These are phyloP conservation scores for Tribolium freemani DNA, from an alignment of 2,888 invertebrate species.

Conservation along the genomic window DNA sequence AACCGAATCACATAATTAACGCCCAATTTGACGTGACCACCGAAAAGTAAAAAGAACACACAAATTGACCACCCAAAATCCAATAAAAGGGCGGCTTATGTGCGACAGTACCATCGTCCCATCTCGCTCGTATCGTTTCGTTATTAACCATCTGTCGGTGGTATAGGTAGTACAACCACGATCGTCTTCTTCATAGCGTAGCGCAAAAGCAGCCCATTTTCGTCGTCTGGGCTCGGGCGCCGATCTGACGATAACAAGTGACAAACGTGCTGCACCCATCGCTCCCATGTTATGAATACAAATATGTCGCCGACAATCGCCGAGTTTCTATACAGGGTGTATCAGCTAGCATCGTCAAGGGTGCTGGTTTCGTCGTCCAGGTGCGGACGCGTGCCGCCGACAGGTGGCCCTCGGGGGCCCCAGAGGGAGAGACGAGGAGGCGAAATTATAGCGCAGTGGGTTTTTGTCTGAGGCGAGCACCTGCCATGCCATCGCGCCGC, in stretches of 20 bases:
- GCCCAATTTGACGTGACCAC: conserved; percentile 55
- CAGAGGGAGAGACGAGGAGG: neutral
- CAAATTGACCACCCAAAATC: conserved; percentile 46
- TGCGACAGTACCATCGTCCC: neutral
- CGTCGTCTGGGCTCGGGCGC: conserved; percentile 66
- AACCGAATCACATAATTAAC: conserved; percentile 51
- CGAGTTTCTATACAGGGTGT: neutral
- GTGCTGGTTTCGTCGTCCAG: conserved; percentile 24
- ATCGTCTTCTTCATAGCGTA: no score
- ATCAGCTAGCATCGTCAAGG: neutral
- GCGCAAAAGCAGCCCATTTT: conserved; percentile 13
- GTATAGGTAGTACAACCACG: no score
- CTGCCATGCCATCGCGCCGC: no score
- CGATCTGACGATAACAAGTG: conserved; percentile 72
- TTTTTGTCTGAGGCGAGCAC: neutral
- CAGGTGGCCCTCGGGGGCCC: conserved; percentile 40
- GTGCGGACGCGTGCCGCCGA: conserved; percentile 44
- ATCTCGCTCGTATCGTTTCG: neutral
- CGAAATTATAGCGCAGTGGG: neutral
- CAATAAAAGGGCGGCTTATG: conserved; percentile 42
- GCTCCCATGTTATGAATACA: conserved; percentile 67
- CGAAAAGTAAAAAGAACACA: conserved; percentile 36
- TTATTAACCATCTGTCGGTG: no score
- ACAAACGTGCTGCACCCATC: conserved; percentile 66
- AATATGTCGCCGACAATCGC: conserved; percentile 48